Percentiles rank a stretch among this genome's conserved stretches.
These are phyloP conservation scores for Pipistrellus pygmaeus DNA, from an alignment of 2,797 vertebrate species.

Conservation along the genomic window DNA sequence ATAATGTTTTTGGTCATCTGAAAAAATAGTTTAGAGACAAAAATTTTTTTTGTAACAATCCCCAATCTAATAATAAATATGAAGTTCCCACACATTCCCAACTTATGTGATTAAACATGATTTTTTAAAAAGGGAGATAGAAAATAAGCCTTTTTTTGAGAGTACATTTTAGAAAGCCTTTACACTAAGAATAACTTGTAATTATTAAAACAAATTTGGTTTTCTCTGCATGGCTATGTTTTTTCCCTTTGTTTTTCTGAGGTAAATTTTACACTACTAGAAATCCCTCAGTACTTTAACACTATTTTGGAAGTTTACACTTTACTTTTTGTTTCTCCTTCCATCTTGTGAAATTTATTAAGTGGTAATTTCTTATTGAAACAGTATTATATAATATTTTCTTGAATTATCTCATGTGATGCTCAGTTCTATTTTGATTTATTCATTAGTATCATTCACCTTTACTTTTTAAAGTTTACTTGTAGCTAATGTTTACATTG, in stretches of 20 bases:
- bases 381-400: conserved; percentile 84
- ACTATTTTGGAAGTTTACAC: conserved; percentile 81
- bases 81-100: conserved; percentile 52
- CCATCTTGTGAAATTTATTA: conserved; percentile 81
- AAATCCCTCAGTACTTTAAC: conserved; percentile 81
- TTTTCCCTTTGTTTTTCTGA: conserved; percentile 60
- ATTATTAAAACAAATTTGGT: conserved; percentile 59
- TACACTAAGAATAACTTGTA: conserved; percentile 54
- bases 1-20: conserved; percentile 68
- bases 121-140: conserved; percentile 55
- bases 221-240: conserved; percentile 75
- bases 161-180: conserved; percentile 73
- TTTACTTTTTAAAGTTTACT: conserved; percentile 86
- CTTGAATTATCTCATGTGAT: conserved; percentile 77
- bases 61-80: conserved; percentile 60
- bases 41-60: background rate
- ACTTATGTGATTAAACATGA: conserved; percentile 38
- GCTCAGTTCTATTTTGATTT: conserved; percentile 77
- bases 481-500: conserved; percentile 84
- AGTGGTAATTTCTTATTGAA: conserved; percentile 82
- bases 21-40: conserved; percentile 64
- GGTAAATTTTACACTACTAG: conserved; percentile 51
- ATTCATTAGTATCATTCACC: conserved; percentile 77
- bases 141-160: conserved; percentile 50
- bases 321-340: conserved; percentile 80